Evolutionary conservation across 1,140 invertebrate species (phyloP).

Genomic region (Riptortus pedestris): DNA sequence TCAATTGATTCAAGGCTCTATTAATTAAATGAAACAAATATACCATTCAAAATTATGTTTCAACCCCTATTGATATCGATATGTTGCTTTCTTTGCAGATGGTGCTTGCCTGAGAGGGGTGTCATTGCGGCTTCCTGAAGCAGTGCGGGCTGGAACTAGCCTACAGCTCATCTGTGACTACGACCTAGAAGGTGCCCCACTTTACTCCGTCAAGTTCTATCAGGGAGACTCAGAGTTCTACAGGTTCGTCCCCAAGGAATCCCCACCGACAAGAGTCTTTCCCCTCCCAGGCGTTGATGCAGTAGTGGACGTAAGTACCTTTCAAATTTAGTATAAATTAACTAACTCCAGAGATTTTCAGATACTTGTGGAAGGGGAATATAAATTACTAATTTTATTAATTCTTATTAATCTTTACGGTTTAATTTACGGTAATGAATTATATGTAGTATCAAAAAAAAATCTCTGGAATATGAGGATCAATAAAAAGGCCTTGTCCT

Average conservation of each 20-base stretch:
- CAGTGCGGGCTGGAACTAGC: slow-evolving; percentile 57
- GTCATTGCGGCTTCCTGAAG: slow-evolving; percentile 59
- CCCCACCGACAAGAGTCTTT: slow-evolving; percentile 54
- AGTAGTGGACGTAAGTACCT: slow-evolving; percentile 54
- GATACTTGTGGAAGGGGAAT: not conserved
- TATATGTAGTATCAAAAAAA: too few relatives aligned
- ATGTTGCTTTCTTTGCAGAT: too few relatives aligned
- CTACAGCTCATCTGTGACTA: slow-evolving; percentile 66
- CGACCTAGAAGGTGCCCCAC: slow-evolving; percentile 58
- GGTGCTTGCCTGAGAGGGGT: slow-evolving; percentile 55
- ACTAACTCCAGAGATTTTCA: not conserved
- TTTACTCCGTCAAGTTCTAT: slow-evolving; percentile 80
- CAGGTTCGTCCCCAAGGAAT: slow-evolving; percentile 56
- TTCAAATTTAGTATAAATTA: not conserved
- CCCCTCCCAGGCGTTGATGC: slow-evolving; percentile 48
- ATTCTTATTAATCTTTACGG: too few relatives aligned
- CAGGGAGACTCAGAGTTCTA: slow-evolving; percentile 69
- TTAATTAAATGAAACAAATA: too few relatives aligned
- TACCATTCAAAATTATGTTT: too few relatives aligned
- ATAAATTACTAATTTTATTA: too few relatives aligned
- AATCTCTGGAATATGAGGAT: too few relatives aligned
- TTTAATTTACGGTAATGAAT: too few relatives aligned
- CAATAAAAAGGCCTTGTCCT: too few relatives aligned
- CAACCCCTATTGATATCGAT: too few relatives aligned
- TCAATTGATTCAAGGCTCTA: too few relatives aligned